Evolutionary conservation across 2,113 vertebrate species (phyloP).

Genomic region (Turnix velox): DNA sequence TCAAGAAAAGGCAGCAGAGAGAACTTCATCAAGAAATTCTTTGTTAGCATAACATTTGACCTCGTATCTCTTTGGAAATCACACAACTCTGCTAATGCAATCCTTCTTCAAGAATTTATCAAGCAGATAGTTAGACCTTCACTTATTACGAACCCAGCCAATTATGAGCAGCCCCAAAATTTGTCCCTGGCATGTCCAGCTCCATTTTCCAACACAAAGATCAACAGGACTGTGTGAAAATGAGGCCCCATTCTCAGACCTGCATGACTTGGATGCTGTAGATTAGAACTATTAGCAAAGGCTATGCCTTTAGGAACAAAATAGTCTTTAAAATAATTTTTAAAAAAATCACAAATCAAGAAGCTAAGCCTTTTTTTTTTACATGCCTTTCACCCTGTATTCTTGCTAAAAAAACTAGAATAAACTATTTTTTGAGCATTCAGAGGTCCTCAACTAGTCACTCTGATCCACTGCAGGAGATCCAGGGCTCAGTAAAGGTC

Average conservation of each 20-base stretch:
- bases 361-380: no score
- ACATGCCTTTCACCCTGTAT: neutral
- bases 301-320: neutral
- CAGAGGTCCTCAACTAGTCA: neutral
- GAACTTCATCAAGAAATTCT: slow-evolving; percentile 62
- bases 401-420: neutral
- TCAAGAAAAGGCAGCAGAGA: slow-evolving; percentile 68
- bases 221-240: slow-evolving; percentile 70
- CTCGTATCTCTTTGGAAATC: slow-evolving; percentile 76
- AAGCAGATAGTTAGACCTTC: slow-evolving; percentile 71
- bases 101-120: slow-evolving; percentile 77
- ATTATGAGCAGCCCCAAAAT: slow-evolving; percentile 75
- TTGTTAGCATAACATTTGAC: slow-evolving; percentile 76
- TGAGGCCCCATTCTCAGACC: slow-evolving; percentile 54
- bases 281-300: neutral
- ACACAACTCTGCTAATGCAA: slow-evolving; percentile 73
- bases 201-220: slow-evolving; percentile 75
- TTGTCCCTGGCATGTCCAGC: slow-evolving; percentile 72
- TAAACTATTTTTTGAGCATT: neutral
- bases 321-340: neutral
- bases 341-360: no score
- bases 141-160: slow-evolving; percentile 66
- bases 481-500: neutral
- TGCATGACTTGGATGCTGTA: slow-evolving; percentile 10
- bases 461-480: neutral